Conservation (phyloP, 2,113 vertebrate genomes). For the Pluvialis apricaria region DNA sequence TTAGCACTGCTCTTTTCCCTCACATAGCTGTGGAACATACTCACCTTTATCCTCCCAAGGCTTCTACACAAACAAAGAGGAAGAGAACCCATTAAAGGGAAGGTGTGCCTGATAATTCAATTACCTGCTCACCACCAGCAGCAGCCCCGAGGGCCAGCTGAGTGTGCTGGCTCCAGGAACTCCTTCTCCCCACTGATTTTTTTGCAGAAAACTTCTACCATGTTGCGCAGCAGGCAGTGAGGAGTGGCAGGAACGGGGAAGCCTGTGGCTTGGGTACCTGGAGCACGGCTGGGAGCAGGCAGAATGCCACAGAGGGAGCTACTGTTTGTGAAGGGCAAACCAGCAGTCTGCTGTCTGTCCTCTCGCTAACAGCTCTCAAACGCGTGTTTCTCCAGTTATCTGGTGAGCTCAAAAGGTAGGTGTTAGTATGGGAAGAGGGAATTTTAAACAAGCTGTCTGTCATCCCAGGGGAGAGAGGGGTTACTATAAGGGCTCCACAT, state of each 20-base stretch:
- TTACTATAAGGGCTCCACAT: background rate
- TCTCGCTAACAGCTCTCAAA: background rate
- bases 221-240: background rate
- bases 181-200: background rate
- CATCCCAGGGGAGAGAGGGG: background rate
- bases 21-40: background rate
- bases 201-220: background rate
- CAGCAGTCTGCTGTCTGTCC: background rate
- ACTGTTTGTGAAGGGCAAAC: background rate
- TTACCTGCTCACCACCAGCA: background rate
- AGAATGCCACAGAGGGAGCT: background rate
- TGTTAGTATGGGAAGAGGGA: background rate
- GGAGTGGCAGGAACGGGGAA: background rate
- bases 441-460: background rate
- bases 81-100: background rate
- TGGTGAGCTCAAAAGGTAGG: background rate
- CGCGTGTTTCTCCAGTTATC: fast-evolving
- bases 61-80: background rate
- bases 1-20: background rate
- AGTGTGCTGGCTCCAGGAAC: background rate
- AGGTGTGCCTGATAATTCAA: constrained; percentile 39
- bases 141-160: background rate
- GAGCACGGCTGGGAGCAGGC: background rate
- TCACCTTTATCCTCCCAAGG: constrained; percentile 13
- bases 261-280: too few relatives aligned